phyloP scores from a whole-genome alignment of 2,888 invertebrate genomes.

The Tenthredo mesomela region DNA sequence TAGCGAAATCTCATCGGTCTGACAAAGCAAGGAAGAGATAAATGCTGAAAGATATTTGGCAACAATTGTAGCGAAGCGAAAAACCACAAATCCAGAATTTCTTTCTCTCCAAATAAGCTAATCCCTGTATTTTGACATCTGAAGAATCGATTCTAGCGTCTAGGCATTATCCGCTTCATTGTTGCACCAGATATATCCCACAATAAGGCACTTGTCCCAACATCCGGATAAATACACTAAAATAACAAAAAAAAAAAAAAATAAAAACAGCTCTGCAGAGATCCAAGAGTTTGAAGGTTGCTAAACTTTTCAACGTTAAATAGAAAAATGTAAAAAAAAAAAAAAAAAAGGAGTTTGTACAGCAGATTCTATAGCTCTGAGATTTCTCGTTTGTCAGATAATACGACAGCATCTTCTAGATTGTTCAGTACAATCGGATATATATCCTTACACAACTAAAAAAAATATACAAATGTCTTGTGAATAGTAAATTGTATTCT shows the following conservation, averaged over 20 bases:
- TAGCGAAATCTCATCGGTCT: background rate
- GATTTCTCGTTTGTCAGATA: background rate
- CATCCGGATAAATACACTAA: constrained; percentile 23
- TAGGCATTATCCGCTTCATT: constrained; percentile 27
- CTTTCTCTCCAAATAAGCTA: background rate
- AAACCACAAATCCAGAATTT: constrained; percentile 16
- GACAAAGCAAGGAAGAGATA: background rate
- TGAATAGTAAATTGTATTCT: background rate
- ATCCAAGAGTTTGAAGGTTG: background rate
- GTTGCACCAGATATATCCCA: background rate
- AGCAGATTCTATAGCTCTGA: background rate
- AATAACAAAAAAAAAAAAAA: constrained; percentile 1
- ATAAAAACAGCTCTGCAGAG: background rate
- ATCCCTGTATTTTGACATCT: constrained; percentile 37
- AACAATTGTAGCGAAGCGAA: background rate
- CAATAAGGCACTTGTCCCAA: constrained; percentile 37
- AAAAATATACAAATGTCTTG: background rate
- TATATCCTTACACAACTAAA: background rate
- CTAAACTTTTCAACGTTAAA: background rate
- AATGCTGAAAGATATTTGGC: background rate
- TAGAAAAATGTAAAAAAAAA: background rate
- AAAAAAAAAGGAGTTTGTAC: background rate
- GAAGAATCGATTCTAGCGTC: constrained; percentile 39
- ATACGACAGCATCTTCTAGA: background rate
- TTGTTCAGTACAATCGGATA: background rate